Evolutionary conservation across 2,797 vertebrate species (phyloP), one percentile per base, ranked within the genome.

Genomic region (Dendrocincla fuliginosa): DNA sequence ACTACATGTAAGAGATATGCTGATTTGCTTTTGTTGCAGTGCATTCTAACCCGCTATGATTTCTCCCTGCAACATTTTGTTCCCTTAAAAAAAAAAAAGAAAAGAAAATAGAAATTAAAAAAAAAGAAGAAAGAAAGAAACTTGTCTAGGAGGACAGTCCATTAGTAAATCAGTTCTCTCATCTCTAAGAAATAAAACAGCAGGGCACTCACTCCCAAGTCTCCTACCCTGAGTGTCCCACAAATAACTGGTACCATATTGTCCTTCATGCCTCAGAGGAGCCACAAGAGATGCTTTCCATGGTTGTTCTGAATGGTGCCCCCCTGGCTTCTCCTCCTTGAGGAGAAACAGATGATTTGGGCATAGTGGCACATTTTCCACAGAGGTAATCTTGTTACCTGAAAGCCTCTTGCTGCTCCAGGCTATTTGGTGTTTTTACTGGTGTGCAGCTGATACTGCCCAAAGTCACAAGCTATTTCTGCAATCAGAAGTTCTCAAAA

Each of bases 21-120:
- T 28, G 24, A 35, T 23, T 83, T 49, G 24, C 16, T 77, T 84
- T 32, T 81, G 33, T n/a, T 70, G 33, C 76, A 55, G 25, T 30
- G 19, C 1, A 0, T 73, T 86, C 30, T 59, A 73, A 63, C 16
- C 8, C 3, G 1, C 19, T 82, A 5, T 2, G 3, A 18, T 55
- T 79, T 80, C 75, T 80, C 37, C 44, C 19, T 37, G 28, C 28
- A 60, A n/a, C 16, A 67, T 53, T 79, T 90, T 19, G 9, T 39
- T 70, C 9, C 10, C 57, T 23, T 28, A 24, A 52, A 87, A 64
- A 81, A 49, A 47, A 24, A 30, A n/a, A n/a, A 52, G 19, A 49
- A 81, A 24, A 63, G 1, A 50, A 85, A 77, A 44, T 0, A 27
- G 7, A 24, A 64, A 12, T 30, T 23, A 27, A 53, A 15, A n/a